phyloP scores from a whole-genome alignment of 37 sponge, comb jelly and placozoan species.

The Theonella swinhoei region DNA sequence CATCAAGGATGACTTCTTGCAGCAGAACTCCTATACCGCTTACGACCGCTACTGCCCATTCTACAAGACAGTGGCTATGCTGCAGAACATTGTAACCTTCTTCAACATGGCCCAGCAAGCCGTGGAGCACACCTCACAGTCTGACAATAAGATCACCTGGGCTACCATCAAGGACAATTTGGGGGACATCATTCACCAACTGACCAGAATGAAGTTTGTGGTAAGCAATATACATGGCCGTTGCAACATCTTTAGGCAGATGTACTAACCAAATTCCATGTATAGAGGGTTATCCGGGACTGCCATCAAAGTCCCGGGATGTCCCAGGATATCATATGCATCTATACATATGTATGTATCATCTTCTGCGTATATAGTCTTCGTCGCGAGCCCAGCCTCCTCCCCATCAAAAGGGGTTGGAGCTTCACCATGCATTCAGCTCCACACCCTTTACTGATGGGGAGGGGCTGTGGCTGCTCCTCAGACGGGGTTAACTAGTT shows the following conservation, averaged over 20 bases:
- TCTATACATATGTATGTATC: no score
- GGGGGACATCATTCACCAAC: conserved; percentile 79
- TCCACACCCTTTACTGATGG: no score
- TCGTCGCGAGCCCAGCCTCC: no score
- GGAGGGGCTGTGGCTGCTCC: no score
- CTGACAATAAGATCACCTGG: conserved; percentile 98
- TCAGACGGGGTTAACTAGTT: no score
- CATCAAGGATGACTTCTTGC: conserved; percentile 98
- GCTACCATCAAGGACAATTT: conserved; percentile 85
- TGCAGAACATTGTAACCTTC: conserved; percentile 92
- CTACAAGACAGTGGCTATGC: conserved; percentile 99
- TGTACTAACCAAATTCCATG: not conserved
- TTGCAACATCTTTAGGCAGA: not conserved
- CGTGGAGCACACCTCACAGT: conserved; percentile 91
- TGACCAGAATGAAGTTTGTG: conserved; percentile 97
- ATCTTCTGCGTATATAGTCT: no score
- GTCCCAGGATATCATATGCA: no score
- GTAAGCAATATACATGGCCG: conserved; percentile 61
- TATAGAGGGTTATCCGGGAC: no score
- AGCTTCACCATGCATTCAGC: no score
- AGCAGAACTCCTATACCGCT: conserved; percentile 95
- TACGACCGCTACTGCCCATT: conserved; percentile 97
- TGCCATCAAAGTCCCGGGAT: no score
- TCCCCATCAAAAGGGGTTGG: no score
- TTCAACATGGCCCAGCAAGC: conserved; percentile 91